These are phyloP conservation scores for Oscheius sp. DNA, from an alignment of 2,888 invertebrate genomes.

Conservation along the genomic window DNA sequence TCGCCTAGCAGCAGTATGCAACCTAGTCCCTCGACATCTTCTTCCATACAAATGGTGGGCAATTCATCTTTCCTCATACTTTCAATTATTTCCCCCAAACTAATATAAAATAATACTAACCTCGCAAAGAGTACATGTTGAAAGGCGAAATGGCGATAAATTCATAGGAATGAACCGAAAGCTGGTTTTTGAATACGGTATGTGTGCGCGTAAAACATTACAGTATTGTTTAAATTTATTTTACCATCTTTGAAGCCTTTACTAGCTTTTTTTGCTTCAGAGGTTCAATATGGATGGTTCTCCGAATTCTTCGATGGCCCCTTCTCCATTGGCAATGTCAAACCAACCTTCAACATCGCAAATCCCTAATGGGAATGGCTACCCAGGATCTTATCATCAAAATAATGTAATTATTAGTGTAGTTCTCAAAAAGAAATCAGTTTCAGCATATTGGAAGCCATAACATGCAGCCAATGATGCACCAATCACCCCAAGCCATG, in stretches of 20 bases:
- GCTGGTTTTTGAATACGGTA: no score
- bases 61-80: not conserved
- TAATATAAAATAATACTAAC: no score
- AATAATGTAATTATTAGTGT: not conserved
- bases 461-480: not conserved
- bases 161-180: no score
- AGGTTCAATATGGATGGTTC: constrained; percentile 9
- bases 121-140: no score
- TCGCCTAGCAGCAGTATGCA: constrained; percentile 1
- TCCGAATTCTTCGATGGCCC: constrained; percentile 9
- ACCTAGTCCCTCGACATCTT: not conserved
- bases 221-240: not conserved
- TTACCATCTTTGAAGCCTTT: not conserved
- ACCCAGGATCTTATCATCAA: not conserved
- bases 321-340: constrained; percentile 4
- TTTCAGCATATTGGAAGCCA: not conserved
- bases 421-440: not conserved
- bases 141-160: no score
- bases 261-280: no score
- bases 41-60: constrained; percentile 8
- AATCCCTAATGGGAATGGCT: constrained; percentile 8
- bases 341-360: not conserved
- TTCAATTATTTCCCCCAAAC: not conserved
- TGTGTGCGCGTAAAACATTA: no score
- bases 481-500: not conserved